Conservation (phyloP, 2,888 invertebrate species). For the Cephus runcator region DNA sequence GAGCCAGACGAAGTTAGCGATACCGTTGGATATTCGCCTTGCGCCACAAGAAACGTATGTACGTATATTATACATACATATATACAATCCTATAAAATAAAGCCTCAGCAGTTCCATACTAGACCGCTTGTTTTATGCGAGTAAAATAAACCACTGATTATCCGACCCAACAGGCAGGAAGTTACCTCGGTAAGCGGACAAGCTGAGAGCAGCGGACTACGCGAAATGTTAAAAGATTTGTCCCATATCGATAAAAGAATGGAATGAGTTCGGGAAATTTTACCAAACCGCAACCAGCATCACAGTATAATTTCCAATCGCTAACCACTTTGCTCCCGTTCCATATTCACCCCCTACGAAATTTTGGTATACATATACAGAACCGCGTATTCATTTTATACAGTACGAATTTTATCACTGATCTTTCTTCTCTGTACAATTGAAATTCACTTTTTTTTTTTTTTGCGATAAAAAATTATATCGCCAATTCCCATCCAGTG, state of each 20-base stretch:
- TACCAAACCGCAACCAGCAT: not conserved
- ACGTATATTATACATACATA: not conserved
- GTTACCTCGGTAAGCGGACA: not conserved
- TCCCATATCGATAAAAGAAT: not conserved
- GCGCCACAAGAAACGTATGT: not conserved
- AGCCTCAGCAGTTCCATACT: not conserved
- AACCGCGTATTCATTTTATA: not conserved
- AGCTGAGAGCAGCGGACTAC: not conserved
- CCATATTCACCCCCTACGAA: not conserved
- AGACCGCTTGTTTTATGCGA: not conserved
- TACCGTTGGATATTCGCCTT: not conserved
- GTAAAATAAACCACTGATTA: slow-evolving; percentile 19
- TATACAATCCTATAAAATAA: not conserved
- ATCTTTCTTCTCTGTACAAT: not conserved
- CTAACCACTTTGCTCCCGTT: not conserved
- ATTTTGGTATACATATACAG: not conserved
- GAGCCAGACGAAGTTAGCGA: not conserved
- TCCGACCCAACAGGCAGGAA: slow-evolving; percentile 11
- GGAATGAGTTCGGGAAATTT: not conserved
- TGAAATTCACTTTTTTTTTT: not conserved
- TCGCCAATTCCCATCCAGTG: not conserved
- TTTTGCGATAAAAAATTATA: not conserved
- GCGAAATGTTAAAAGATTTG: not conserved
- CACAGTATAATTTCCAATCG: not conserved
- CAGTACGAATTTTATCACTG: not conserved